Conservation (phyloP, 92 coral and sea anemone genomes). For the Heliopora coerulea region DNA sequence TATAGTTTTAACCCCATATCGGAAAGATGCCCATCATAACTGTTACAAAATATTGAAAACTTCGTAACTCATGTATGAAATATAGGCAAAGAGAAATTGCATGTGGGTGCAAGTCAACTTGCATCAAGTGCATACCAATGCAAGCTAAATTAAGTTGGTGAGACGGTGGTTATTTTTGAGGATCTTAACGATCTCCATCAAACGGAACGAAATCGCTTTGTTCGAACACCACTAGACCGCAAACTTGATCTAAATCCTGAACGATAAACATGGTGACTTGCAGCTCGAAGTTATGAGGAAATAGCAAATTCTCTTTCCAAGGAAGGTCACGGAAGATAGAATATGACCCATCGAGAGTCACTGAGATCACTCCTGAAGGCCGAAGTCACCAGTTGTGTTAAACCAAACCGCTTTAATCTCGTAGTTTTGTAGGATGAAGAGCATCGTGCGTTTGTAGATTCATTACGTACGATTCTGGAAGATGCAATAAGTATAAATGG, state of each 20-base stretch:
- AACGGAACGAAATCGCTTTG: conserved; percentile 66
- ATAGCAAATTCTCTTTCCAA: conserved; percentile 55
- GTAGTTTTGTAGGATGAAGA: conserved; percentile 67
- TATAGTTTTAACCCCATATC: no score
- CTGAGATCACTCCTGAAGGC: conserved; percentile 46
- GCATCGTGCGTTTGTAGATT: conserved; percentile 53
- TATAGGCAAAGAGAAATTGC: no score
- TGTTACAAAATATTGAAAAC: no score
- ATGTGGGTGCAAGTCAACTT: no score
- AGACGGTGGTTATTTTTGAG: no score
- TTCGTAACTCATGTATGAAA: no score
- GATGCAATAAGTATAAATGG: conserved; percentile 35
- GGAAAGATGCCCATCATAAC: no score
- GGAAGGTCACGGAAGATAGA: conserved; percentile 65
- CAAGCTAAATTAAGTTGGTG: no score
- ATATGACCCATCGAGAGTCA: conserved; percentile 59
- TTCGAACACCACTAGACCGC: conserved; percentile 61
- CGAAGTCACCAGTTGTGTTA: conserved; percentile 56
- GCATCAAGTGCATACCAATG: no score
- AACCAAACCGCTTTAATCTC: conserved; percentile 61
- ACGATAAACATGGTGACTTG: conserved; percentile 75
- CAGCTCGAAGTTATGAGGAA: conserved; percentile 73
- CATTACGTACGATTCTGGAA: conserved; percentile 55
- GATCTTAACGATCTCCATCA: conserved; percentile 64
- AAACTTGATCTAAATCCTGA: conserved; percentile 62